These are phyloP conservation scores for Sinotaia quadrata DNA, from an alignment of 2,888 invertebrate species.

Conservation along the genomic window DNA sequence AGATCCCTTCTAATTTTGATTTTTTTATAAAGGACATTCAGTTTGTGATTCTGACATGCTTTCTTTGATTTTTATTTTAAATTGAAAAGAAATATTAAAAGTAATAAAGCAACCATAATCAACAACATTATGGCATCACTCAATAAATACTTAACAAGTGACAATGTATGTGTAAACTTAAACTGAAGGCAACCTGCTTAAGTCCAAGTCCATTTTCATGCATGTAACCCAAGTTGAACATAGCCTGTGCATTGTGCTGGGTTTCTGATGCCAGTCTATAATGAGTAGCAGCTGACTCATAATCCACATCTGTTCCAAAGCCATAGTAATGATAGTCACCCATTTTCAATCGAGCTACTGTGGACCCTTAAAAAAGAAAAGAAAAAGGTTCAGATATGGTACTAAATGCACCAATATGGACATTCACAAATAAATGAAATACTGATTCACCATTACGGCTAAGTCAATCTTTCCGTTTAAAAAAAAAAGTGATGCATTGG, in stretches of 20 bases:
- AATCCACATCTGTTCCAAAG: constrained; percentile 90
- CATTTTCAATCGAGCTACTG: constrained; percentile 83
- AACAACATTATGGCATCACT: not conserved
- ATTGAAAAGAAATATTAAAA: not conserved
- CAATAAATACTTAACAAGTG: not conserved
- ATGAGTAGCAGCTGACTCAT: constrained; percentile 94
- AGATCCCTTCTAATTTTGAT: no score
- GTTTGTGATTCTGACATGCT: no score
- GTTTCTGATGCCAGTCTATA: constrained; percentile 89
- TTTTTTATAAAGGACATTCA: no score
- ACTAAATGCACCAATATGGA: no score
- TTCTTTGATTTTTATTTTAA: no score
- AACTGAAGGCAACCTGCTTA: constrained; percentile 74
- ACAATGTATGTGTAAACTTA: not conserved
- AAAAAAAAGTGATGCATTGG: no score
- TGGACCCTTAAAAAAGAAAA: constrained; percentile 74
- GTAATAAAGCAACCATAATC: not conserved
- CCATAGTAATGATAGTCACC: constrained; percentile 99
- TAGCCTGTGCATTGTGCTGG: constrained; percentile 96
- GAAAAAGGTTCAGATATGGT: no score
- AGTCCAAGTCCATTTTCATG: constrained; percentile 97
- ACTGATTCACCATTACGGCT: no score
- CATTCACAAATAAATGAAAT: no score
- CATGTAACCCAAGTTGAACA: constrained; percentile 99
- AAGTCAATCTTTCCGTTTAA: no score